Conservation (phyloP, 2,797 vertebrate genomes). For the Luscinia luscinia region DNA sequence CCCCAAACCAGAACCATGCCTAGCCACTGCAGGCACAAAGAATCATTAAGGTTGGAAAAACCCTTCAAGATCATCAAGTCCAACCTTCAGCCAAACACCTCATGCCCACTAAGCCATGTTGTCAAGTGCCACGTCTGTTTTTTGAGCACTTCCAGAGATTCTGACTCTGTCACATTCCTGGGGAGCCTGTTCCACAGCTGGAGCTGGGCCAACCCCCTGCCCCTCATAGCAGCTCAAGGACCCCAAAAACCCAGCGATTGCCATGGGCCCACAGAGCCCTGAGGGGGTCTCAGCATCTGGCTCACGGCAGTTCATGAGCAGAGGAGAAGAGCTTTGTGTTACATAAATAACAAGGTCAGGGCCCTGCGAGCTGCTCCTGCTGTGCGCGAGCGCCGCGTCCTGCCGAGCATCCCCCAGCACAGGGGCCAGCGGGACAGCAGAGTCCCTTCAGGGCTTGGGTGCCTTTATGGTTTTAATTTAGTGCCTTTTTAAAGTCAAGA, state of each 20-base stretch:
- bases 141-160: background rate
- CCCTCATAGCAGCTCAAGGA: rapidly evolving
- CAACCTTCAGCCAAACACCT: background rate
- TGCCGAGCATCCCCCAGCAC: background rate
- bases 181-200: background rate
- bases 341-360: background rate
- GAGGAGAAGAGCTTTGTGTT: background rate
- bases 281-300: background rate
- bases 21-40: background rate
- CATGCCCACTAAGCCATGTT: background rate
- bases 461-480: constrained; percentile 11
- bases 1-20: rapidly evolving
- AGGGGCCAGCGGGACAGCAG: background rate
- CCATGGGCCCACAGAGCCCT: rapidly evolving
- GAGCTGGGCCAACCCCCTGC: background rate
- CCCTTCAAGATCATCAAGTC: background rate
- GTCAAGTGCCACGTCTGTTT: background rate
- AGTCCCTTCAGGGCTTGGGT: background rate
- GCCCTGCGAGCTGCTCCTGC: background rate
- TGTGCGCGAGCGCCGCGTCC: background rate
- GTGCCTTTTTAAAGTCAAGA: constrained; percentile 3
- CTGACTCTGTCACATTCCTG: background rate
- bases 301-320: background rate
- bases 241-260: rapidly evolving
- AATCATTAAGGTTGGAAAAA: background rate